Evolutionary conservation across 37 sponge, comb jelly and placozoan species (phyloP).

Genomic region (Amphimedon queenslandica): DNA sequence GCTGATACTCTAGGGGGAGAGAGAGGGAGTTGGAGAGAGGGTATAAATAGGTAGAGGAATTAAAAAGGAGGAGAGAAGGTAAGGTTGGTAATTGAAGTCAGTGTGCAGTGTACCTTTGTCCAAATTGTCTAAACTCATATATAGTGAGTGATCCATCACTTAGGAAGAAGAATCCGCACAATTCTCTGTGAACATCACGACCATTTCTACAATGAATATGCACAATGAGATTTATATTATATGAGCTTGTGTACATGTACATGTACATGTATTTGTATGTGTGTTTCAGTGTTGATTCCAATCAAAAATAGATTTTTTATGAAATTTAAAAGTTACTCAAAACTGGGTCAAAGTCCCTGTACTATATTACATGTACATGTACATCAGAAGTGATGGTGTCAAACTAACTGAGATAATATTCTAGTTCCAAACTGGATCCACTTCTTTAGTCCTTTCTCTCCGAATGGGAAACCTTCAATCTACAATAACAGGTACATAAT

Average conservation of each 20-base stretch:
- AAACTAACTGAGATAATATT: slow-evolving; percentile 55
- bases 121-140: slow-evolving; percentile 80
- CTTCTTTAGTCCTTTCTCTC: slow-evolving; percentile 19
- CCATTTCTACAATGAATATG: slow-evolving; percentile 43
- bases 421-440: slow-evolving; percentile 47
- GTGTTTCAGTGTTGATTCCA: too few species aligned
- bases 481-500: too few species aligned
- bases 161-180: slow-evolving; percentile 78
- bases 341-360: too few species aligned
- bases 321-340: too few species aligned
- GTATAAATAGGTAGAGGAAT: not conserved
- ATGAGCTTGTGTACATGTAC: too few species aligned
- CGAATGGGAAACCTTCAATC: too few species aligned
- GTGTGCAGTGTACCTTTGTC: too few species aligned
- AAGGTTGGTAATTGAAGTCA: not conserved
- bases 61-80: not conserved
- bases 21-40: too few species aligned
- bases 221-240: not conserved
- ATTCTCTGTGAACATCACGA: slow-evolving; percentile 59
- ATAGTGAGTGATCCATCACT: slow-evolving; percentile 60
- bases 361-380: not conserved
- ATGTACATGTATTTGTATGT: too few species aligned
- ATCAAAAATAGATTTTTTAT: too few species aligned
- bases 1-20: too few species aligned
- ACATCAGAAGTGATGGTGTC: not conserved